These are phyloP conservation scores for Bhutanitis thaidina DNA, from an alignment of 2,888 invertebrate species.

Conservation along the genomic window DNA sequence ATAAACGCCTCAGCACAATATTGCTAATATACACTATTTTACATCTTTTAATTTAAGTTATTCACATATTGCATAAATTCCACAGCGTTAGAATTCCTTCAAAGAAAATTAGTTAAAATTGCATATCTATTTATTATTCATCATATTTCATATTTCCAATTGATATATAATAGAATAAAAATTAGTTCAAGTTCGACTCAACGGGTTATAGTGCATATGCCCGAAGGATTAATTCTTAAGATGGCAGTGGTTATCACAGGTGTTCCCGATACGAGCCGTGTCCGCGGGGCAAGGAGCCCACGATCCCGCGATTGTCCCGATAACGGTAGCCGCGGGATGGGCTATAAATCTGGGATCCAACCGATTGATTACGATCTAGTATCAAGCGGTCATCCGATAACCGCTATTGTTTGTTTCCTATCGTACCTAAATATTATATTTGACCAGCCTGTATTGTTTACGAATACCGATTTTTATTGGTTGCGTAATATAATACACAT, in stretches of 20 bases:
- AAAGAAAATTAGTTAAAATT: too few species aligned
- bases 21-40: too few species aligned
- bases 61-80: too few species aligned
- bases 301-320: constrained; percentile 27
- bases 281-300: constrained; percentile 12
- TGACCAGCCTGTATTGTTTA: constrained; percentile 14
- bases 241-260: constrained; percentile 4
- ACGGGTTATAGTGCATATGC: too few species aligned
- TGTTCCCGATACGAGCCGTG: neutral
- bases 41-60: too few species aligned
- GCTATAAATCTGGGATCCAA: constrained; percentile 45
- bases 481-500: too few species aligned
- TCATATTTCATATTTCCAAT: too few species aligned
- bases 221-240: neutral
- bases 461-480: neutral
- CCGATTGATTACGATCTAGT: constrained; percentile 47
- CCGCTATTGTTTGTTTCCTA: constrained; percentile 44
- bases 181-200: neutral
- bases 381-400: constrained; percentile 50
- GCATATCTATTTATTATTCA: too few species aligned
- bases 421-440: constrained; percentile 16
- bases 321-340: constrained; percentile 49
- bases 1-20: too few species aligned
- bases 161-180: neutral
- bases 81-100: too few species aligned